Conservation (phyloP, 2,113 vertebrate species). For the Callipepla californica region DNA sequence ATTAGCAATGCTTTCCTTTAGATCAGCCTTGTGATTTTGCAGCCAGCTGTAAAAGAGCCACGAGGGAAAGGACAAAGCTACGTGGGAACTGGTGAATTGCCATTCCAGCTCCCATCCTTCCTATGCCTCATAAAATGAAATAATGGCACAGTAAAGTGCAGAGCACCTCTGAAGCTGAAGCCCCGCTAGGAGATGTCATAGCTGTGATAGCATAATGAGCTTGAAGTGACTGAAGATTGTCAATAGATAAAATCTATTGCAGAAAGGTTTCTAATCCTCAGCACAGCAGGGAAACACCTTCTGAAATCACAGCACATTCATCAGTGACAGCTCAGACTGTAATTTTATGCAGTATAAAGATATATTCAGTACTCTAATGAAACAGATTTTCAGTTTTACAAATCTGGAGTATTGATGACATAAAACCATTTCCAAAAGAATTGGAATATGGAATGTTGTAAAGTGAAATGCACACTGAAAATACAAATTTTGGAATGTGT, state of each 20-base stretch:
- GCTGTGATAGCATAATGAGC: conserved; percentile 38
- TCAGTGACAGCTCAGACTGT: conserved; percentile 7
- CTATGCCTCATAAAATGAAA: conserved; percentile 19
- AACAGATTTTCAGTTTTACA: background rate
- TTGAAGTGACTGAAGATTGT: conserved; percentile 41
- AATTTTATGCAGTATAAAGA: conserved; percentile 6
- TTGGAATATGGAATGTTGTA: background rate
- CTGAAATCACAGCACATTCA: conserved; percentile 21
- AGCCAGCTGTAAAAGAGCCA: background rate
- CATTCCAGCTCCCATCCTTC: background rate
- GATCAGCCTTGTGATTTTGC: background rate
- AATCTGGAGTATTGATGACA: background rate
- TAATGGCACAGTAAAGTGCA: conserved; percentile 11
- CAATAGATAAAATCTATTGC: conserved; percentile 40
- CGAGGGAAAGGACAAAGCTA: background rate
- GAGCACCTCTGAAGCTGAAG: conserved; percentile 24
- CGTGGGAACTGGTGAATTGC: background rate
- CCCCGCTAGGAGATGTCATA: conserved; percentile 14
- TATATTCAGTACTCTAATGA: background rate
- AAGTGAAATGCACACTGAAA: background rate
- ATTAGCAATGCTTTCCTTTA: background rate
- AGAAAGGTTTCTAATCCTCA: conserved; percentile 43
- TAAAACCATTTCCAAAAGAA: background rate
- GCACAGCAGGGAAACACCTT: conserved; percentile 34
- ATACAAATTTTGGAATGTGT: background rate